Percentiles rank a stretch among this genome's conserved stretches.
Evolutionary conservation across 2,797 vertebrate genomes (phyloP).

Genomic region (Enteromius argenteus): DNA sequence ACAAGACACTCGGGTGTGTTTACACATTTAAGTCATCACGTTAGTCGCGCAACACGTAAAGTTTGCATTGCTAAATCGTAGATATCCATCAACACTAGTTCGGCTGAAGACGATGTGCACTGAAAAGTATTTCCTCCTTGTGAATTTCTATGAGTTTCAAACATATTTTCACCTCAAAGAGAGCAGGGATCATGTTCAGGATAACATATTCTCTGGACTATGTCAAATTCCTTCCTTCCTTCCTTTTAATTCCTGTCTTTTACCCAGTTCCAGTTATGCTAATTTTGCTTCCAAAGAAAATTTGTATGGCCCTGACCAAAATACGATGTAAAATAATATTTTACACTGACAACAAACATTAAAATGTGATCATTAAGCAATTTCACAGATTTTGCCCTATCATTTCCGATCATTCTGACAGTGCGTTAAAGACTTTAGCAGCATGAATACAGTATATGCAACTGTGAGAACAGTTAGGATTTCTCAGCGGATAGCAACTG

Average conservation of each 20-base stretch:
- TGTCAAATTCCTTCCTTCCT: constrained; percentile 37
- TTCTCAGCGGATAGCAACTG: constrained; percentile 15
- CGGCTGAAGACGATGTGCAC: constrained; percentile 34
- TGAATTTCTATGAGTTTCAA: constrained; percentile 61
- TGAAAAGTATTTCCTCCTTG: constrained; percentile 50
- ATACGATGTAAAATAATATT: neutral
- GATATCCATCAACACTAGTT: constrained; percentile 49
- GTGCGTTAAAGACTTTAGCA: constrained; percentile 13
- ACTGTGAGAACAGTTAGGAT: constrained; percentile 10
- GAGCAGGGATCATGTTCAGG: constrained; percentile 19
- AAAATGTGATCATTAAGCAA: neutral
- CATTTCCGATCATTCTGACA: neutral
- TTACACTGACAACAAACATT: constrained; percentile 11
- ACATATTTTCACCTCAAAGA: constrained; percentile 17
- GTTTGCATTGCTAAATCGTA: constrained; percentile 64
- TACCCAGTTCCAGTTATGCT: neutral
- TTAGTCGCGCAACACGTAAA: constrained; percentile 64
- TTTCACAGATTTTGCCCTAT: neutral
- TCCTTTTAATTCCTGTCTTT: constrained; percentile 15
- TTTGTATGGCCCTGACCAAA: neutral
- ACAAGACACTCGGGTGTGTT: constrained; percentile 71
- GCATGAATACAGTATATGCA: neutral
- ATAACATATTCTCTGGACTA: constrained; percentile 40
- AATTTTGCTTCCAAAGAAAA: constrained; percentile 9
- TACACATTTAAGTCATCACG: constrained; percentile 73